phyloP scores from a whole-genome alignment of 2,113 vertebrate species.

The Spheniscus mendiculus region DNA sequence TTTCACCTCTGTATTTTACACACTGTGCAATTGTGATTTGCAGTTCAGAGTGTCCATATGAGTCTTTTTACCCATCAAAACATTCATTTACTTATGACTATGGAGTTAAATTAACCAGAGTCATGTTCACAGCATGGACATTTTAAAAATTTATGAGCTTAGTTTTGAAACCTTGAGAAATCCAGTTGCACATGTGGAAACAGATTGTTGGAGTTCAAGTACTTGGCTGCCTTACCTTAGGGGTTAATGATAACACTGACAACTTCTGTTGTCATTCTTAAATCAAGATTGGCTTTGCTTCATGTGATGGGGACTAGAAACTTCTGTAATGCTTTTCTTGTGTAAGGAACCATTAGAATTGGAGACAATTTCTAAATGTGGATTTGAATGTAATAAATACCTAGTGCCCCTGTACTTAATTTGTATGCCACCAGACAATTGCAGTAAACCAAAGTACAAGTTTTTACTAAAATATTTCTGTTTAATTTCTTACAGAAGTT shows the following conservation, averaged over 20 bases:
- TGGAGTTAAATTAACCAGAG: not conserved
- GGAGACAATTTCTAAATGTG: not conserved
- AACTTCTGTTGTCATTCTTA: not conserved
- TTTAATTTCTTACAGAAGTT: not conserved
- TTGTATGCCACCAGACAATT: not conserved
- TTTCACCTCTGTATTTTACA: not conserved
- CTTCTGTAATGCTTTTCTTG: not conserved
- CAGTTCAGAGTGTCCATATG: not conserved
- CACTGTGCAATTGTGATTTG: fast-evolving
- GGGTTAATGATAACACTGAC: not conserved
- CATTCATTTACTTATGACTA: not conserved
- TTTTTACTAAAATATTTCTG: not conserved
- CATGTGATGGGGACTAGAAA: not conserved
- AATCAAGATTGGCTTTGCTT: not conserved
- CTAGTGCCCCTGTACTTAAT: not conserved
- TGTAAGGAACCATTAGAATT: not conserved
- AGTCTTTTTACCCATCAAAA: not conserved
- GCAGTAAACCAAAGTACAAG: not conserved
- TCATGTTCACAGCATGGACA: not conserved
- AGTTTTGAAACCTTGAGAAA: not conserved
- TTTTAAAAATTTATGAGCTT: not conserved
- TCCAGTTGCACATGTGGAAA: not conserved
- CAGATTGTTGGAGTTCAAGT: not conserved
- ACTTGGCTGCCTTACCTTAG: not conserved
- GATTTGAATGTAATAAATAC: not conserved